Conservation (phyloP, 2,888 invertebrate species). For the Ormyrus labotus region DNA sequence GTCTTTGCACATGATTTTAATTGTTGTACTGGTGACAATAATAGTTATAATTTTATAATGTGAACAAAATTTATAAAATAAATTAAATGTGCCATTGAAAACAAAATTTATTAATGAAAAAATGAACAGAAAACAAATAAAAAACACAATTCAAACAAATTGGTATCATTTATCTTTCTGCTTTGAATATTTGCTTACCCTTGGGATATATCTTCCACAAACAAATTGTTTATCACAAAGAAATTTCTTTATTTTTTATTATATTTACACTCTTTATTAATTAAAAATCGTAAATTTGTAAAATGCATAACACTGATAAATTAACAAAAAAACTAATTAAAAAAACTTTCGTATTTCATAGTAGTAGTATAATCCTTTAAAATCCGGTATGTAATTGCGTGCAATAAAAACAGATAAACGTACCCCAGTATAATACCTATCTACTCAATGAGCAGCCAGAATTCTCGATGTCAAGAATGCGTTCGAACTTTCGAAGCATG, state of each 20-base stretch:
- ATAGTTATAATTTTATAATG: slow-evolving; percentile 5
- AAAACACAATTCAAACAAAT: slow-evolving; percentile 13
- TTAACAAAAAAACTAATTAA: too few species aligned
- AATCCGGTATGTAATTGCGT: too few species aligned
- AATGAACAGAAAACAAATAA: slow-evolving; percentile 28
- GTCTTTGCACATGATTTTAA: slow-evolving; percentile 12
- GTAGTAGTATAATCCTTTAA: too few species aligned
- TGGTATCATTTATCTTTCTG: slow-evolving; percentile 10
- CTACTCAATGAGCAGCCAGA: not conserved
- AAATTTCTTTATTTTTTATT: not conserved
- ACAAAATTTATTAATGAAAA: slow-evolving; percentile 15
- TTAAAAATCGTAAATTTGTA: not conserved
- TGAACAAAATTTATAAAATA: slow-evolving; percentile 29
- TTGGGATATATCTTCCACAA: not conserved
- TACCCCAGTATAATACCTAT: not conserved
- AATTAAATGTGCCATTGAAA: slow-evolving; percentile 10
- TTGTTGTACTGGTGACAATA: slow-evolving; percentile 24
- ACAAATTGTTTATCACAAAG: too few species aligned
- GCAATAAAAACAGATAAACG: too few species aligned
- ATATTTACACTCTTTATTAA: not conserved
- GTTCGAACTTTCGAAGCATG: not conserved
- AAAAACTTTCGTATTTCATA: too few species aligned
- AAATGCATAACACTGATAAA: not conserved
- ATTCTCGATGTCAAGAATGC: not conserved
- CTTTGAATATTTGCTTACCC: not conserved